Base-by-base conservation (phyloP, 2,888 invertebrate species). In the Vesta saturnalis region DNA sequence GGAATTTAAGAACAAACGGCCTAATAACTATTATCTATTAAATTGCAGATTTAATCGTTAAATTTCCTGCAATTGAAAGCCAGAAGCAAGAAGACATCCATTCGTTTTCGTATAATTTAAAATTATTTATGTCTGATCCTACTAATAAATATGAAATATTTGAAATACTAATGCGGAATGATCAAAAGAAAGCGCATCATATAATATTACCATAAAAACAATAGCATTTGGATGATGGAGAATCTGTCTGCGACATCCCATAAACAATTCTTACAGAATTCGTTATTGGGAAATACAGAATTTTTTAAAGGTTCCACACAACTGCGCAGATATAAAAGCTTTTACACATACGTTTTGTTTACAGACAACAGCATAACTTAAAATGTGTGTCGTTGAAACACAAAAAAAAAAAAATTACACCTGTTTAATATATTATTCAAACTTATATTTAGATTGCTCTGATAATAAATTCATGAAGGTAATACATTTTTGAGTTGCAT, bases 201-300 rank as follows among this genome's bases (percentile, higher is more conserved):
- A 54, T 67, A 63, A 66, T 67, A 73, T 73, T 73, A 73, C 61
- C 73, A 73, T 73, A 73, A 67, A 73, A 72, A 73, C 73, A 73
- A 73, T 73, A 72, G 73, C 63, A 63, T 61, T 61, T 69, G 64
- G 66, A 72, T 70, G 71, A 73, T 72, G 66, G 56, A 70, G 67
- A 64, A 64, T 43, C 67, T 64, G 55, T 62, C 60, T 60, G 47
- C 64, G 64, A 66, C 68, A 71, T 71, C 62, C 65, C 70, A 73
- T 72, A 72, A 70, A 70, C 67, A 70, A 64, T 64, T 66, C 70
- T 67, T 70, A 68, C 60, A 65, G 70, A 72, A 70, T 72, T 69
- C 64, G 60, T 59, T 61, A 66, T 72, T 64, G 66, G 66, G 46
- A 65, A 65, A 61, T 64, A 49, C 43, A 49, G 35, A 60, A 59